Base-by-base conservation (phyloP, 2,888 invertebrate species). In the Colostygia pectinataria region DNA sequence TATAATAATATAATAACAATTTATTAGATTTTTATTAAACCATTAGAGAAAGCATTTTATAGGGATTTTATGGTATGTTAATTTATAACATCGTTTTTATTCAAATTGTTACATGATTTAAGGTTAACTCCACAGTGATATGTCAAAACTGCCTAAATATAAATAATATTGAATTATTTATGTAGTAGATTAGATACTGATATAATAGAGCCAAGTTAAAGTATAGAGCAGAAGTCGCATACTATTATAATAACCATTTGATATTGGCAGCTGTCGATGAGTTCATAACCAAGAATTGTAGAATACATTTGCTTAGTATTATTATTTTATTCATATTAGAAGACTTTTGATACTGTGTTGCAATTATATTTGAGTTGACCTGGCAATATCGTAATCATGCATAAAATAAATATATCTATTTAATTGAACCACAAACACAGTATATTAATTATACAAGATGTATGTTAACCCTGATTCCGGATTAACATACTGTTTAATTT, bases 21-120 rank as follows among this genome's bases (percentile, higher is more conserved):
- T 20, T 10, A 25, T 8, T 39, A 14, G n/a, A 4, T 7, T 8
- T 25, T 9, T 0, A 7, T 7, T 6, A 24, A 44, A 50, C 27
- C 36, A 37, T 15, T 31, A 2, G 27, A 31, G 45, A 51, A 37
- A 36, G 12, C 36, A 27, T 40, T 38, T 32, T 8, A 28, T 27
- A 34, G 28, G 31, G 31, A 18, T 51, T 41, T n/a, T n/a, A n/a
- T n/a, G n/a, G n/a, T n/a, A 45, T 41, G 45, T 13, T 34, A 25
- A 41, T 14, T 33, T 3, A 41, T 39, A 27, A 28, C 36, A 51
- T 41, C 32, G 23, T 41, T 33, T 7, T 24, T 5, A 45, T 44
- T 39, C 5, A 40, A 51, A 37, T 32, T 27, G 14, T 51, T 51
- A 27, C 25, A 24, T 24, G 20, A 49, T 33, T 25, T 15, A 32